phyloP scores from a whole-genome alignment of 2,888 invertebrate species.

The Odontocerum albicorne region DNA sequence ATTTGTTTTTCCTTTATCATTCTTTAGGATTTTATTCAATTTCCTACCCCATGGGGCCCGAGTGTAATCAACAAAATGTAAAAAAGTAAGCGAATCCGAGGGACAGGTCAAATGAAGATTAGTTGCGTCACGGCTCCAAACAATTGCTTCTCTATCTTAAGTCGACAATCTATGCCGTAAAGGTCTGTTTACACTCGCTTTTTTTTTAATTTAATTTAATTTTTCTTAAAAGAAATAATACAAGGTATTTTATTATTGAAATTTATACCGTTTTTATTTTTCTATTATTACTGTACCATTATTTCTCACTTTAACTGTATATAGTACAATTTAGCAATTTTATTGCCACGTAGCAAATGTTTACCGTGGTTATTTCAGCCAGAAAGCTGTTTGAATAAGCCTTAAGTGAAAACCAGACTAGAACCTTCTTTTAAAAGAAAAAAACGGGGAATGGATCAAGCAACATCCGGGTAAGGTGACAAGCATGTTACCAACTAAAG shows the following conservation, averaged over 20 bases:
- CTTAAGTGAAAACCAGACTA: no score
- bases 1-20: conserved; percentile 35
- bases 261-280: no score
- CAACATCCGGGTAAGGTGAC: no score
- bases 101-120: conserved; percentile 36
- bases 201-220: neutral
- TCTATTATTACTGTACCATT: no score
- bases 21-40: conserved; percentile 33
- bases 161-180: conserved; percentile 10
- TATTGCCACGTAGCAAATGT: no score
- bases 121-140: conserved; percentile 30
- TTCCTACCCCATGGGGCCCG: conserved; percentile 27
- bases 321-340: no score
- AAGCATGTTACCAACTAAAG: no score
- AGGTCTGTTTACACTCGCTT: conserved; percentile 2
- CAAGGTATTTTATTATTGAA: neutral
- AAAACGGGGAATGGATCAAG: no score
- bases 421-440: no score
- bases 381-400: no score
- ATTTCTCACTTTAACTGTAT: no score
- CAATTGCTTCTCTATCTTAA: conserved; percentile 31
- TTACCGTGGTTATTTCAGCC: no score
- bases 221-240: neutral
- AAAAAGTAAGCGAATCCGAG: conserved; percentile 31
- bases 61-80: conserved; percentile 33